Base-by-base conservation (phyloP, 2,888 invertebrate species). In the Cremastobaeus sp. region DNA sequence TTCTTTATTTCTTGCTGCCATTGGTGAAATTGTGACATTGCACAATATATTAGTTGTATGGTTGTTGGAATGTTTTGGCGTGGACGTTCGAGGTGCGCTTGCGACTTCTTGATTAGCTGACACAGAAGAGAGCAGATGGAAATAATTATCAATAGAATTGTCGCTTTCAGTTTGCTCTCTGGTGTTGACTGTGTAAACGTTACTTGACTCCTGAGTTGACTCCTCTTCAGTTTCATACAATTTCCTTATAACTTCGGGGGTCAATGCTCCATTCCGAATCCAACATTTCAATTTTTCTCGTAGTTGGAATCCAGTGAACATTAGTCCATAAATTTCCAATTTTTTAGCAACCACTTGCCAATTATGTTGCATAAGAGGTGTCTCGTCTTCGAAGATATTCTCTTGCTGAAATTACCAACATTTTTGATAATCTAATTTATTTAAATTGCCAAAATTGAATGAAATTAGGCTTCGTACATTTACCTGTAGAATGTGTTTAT, bases 1-100 rank as follows among this genome's bases (percentile, higher is more conserved):
- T 32, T n/a, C 3, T n/a, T n/a, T n/a, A 6, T 8, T 9, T 32
- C 32, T n/a, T 32, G n/a, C 32, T 14, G 35, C 9, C 47, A 66
- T 30, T 15, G 65, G 66, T 17, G 66, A 66, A 18, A 66, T 66
- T 11, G 34, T 57, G 2, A 66, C 30, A 18, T 57, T 66, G 18
- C 57, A 57, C 0, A 57, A 3, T 34, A 57, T 9, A 18, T 41
- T 66, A 0, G 65, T 37, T 0, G 34, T 68, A 3, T 20, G 25
- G 34, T 57, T 39, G 6, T 3, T 21, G 1, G 54, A 9, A 48
- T 9, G 32, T 45, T 69, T 69, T 11, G 68, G 68, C 2, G 68
- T 69, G 0, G 68, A 69, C 3, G 60, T 60, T 8, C 30, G 20
- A 1, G 68, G 60, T n/a, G n/a, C n/a, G n/a, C n/a, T n/a, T n/a